Conservation (phyloP, 1,140 invertebrate species). For the Diorhabda elongata region DNA sequence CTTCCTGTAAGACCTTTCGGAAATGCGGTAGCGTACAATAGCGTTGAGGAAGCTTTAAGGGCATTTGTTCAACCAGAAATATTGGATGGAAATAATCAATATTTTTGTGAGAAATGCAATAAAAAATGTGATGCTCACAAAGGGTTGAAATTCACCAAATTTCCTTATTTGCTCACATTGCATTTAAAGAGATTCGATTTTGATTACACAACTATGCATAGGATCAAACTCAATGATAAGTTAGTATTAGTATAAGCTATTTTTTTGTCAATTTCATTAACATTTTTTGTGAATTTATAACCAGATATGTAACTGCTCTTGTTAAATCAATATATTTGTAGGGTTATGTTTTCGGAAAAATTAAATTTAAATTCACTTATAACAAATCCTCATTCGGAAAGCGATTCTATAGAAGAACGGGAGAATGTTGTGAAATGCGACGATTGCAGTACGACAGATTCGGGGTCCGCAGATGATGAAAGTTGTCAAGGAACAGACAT, state of each 20-base stretch:
- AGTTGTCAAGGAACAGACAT: constrained; percentile 50
- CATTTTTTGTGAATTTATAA: no score
- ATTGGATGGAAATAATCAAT: constrained; percentile 83
- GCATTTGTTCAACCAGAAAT: constrained; percentile 86
- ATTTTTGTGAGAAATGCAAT: constrained; percentile 84
- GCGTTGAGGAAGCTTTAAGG: constrained; percentile 78
- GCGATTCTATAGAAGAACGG: constrained; percentile 47
- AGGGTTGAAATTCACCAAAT: constrained; percentile 82
- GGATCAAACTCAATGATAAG: constrained; percentile 91
- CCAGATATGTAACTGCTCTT: no score
- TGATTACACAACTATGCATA: constrained; percentile 79
- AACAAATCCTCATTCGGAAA: constrained; percentile 46
- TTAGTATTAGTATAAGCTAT: constrained; percentile 48
- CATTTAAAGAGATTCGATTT: constrained; percentile 91
- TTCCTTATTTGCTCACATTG: constrained; percentile 84
- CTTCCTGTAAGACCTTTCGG: constrained; percentile 84
- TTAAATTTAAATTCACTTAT: constrained; percentile 79
- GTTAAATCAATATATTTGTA: constrained; percentile 45
- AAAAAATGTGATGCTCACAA: constrained; percentile 90
- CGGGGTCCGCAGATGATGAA: constrained; percentile 64
- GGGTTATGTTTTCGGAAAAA: constrained; percentile 79
- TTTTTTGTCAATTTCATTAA: neutral
- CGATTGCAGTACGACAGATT: constrained; percentile 68
- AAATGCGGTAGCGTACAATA: constrained; percentile 71
- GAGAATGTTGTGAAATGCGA: constrained; percentile 54